Conservation (phyloP, 2,888 invertebrate species). For the Thecophora atra region DNA sequence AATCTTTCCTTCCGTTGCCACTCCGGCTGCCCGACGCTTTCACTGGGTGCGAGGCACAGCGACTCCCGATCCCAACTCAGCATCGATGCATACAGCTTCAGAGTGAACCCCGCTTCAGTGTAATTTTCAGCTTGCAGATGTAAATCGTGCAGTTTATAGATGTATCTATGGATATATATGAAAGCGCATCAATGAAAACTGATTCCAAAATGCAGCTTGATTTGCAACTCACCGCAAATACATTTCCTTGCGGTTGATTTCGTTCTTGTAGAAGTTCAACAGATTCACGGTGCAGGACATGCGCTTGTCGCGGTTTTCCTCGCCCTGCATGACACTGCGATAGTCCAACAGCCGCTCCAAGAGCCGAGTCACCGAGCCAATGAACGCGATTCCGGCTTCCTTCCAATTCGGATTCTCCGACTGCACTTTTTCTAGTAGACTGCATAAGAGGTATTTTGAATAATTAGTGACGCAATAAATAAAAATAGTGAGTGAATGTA, state of each 20-base stretch:
- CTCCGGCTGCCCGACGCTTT: conserved; percentile 80
- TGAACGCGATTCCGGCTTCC: conserved; percentile 91
- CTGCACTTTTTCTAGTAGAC: conserved; percentile 85
- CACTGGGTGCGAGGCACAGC: conserved; percentile 70
- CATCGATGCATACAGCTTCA: conserved; percentile 92
- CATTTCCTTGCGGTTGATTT: conserved; percentile 95
- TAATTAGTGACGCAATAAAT: background rate
- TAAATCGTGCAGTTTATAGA: conserved; percentile 92
- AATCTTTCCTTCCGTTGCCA: conserved; percentile 91
- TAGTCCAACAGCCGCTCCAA: conserved; percentile 91
- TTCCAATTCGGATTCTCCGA: conserved; percentile 88
- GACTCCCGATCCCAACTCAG: conserved; percentile 82
- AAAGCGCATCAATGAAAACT: background rate
- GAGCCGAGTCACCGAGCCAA: conserved; percentile 88
- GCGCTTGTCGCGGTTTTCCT: conserved; percentile 92
- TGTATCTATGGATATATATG: conserved; percentile 74
- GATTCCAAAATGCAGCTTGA: background rate
- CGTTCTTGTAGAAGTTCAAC: conserved; percentile 94
- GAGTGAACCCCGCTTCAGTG: conserved; percentile 93
- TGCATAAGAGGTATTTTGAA: conserved; percentile 56
- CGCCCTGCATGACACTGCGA: conserved; percentile 93
- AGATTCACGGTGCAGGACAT: conserved; percentile 97
- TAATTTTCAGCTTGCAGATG: conserved; percentile 92
- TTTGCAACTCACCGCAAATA: conserved; percentile 72
- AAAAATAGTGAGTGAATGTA: background rate